Evolutionary conservation across 2,888 invertebrate genomes (phyloP).

Genomic region (Tachystola acroxantha): DNA sequence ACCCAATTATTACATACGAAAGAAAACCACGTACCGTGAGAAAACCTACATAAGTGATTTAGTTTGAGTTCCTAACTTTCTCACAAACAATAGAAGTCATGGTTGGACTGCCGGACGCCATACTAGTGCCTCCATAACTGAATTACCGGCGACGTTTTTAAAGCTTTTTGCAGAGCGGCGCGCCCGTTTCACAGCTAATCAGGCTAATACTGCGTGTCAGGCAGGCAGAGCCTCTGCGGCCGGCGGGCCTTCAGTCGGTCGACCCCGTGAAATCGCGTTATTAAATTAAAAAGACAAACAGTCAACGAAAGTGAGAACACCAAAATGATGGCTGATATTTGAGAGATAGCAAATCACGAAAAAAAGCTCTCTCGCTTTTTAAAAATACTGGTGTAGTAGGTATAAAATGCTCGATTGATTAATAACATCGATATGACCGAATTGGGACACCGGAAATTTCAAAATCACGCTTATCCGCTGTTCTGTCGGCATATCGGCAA

Average conservation of each 20-base stretch:
- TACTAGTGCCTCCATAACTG: constrained; percentile 45
- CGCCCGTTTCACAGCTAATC: constrained; percentile 56
- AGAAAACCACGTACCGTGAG: not conserved
- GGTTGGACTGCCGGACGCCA: constrained; percentile 30
- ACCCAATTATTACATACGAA: no score
- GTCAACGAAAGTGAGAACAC: constrained; percentile 20
- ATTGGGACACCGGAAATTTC: constrained; percentile 8
- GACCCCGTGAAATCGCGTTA: constrained; percentile 25
- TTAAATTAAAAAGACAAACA: constrained; percentile 40
- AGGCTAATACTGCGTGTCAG: constrained; percentile 59
- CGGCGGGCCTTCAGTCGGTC: constrained; percentile 1
- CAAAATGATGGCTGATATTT: not conserved
- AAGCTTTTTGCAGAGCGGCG: constrained; percentile 58
- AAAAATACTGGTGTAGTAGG: not conserved
- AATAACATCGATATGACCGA: constrained; percentile 7
- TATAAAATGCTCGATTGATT: constrained; percentile 1
- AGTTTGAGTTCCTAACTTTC: constrained; percentile 3
- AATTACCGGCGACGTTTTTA: constrained; percentile 68
- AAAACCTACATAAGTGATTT: not conserved
- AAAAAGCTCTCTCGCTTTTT: no score
- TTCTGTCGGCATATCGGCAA: constrained; percentile 9
- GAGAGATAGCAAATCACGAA: no score
- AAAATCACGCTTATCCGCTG: constrained; percentile 9
- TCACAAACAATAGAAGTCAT: constrained; percentile 19
- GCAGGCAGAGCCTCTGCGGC: constrained; percentile 3